phyloP scores from a whole-genome alignment of 2,888 invertebrate species.

The Lasioglossum calceatum region DNA sequence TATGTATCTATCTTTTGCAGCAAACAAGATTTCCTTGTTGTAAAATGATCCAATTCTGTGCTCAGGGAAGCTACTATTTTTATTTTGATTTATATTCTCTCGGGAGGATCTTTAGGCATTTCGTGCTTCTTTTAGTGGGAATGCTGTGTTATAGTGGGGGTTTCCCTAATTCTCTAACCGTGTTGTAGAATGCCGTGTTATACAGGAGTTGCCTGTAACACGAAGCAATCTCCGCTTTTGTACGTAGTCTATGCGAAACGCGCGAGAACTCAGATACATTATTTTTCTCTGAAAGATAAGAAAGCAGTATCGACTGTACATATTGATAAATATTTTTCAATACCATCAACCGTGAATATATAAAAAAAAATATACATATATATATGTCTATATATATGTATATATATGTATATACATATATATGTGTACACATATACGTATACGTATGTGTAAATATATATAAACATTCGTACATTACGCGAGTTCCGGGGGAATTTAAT shows the following conservation, averaged over 20 bases:
- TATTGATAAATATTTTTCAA: conserved; percentile 61
- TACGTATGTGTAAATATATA: not conserved
- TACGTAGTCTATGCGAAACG: conserved; percentile 48
- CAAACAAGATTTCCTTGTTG: not conserved
- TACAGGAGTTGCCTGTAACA: conserved; percentile 11
- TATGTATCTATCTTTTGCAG: not conserved
- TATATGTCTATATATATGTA: not conserved
- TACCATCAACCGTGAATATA: conserved; percentile 30
- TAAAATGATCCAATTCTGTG: not conserved
- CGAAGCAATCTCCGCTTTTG: conserved; percentile 43
- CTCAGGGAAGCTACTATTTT: not conserved
- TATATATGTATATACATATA: not conserved
- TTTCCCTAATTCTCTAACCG: not conserved
- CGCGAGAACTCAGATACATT: conserved; percentile 41
- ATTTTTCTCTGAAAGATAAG: conserved; percentile 48
- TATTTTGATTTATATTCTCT: not conserved
- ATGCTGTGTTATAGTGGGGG: not conserved
- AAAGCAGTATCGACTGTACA: conserved; percentile 50
- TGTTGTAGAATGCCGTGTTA: conserved; percentile 3
- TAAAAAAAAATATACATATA: not conserved
- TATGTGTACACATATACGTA: not conserved
- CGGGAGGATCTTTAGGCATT: not conserved
- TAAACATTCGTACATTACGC: conserved; percentile 11
- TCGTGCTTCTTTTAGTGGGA: not conserved
- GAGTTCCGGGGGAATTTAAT: conserved; percentile 42